Conservation (phyloP, 2,797 vertebrate species). For the Sorex maritimensis region DNA sequence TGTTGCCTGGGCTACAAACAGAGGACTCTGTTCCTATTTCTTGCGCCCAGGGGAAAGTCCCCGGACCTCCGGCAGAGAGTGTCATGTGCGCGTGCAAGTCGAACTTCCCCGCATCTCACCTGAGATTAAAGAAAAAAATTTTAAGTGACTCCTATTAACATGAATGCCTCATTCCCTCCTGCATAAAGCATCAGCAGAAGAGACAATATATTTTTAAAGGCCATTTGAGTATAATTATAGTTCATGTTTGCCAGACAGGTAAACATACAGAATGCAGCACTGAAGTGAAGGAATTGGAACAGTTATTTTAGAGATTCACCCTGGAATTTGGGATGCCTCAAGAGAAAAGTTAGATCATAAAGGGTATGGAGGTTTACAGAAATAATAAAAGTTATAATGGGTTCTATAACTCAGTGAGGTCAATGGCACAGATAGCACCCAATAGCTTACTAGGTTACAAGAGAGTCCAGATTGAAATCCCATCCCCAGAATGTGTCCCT, state of each 20-base stretch:
- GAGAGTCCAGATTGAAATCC: neutral
- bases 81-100: no score
- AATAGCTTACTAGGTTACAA: neutral
- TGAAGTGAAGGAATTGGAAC: neutral
- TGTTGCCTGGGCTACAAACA: no score
- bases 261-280: neutral
- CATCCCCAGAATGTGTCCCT: neutral
- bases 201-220: neutral
- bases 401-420: neutral
- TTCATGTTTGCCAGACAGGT: conserved; percentile 3
- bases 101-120: neutral
- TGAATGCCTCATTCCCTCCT: conserved; percentile 23
- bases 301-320: neutral
- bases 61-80: no score
- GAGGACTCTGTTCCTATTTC: no score
- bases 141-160: neutral
- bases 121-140: conserved; percentile 35
- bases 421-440: neutral
- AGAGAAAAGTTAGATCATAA: conserved; percentile 4
- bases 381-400: neutral
- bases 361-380: neutral
- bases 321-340: neutral
- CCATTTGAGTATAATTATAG: neutral
- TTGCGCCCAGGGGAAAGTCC: no score
- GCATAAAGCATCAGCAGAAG: neutral